phyloP scores from a whole-genome alignment of 2,113 vertebrate genomes.

The Oncorhynchus gorbuscha region DNA sequence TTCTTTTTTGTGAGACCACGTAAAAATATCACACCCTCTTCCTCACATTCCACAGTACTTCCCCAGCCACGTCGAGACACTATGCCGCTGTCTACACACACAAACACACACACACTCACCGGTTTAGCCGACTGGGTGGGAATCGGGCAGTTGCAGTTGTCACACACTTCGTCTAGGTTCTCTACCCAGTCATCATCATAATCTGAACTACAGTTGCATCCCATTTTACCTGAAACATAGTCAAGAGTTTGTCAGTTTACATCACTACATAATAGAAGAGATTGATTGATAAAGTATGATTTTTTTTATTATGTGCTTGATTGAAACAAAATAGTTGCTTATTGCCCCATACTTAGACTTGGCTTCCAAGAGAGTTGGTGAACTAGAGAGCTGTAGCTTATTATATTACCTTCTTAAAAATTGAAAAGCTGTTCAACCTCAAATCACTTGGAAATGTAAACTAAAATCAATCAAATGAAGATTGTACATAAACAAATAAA shows the following conservation, averaged over 20 bases:
- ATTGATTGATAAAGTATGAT: neutral
- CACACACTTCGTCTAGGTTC: conserved; percentile 89
- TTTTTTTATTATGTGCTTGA: too few relatives aligned
- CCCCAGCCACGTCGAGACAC: neutral
- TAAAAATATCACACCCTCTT: neutral
- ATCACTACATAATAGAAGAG: too few relatives aligned
- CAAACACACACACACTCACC: conserved; percentile 42
- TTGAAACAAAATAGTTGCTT: too few relatives aligned
- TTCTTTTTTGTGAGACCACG: neutral
- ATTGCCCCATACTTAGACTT: neutral
- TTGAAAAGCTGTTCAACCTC: neutral
- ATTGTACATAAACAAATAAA: neutral
- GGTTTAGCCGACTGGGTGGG: conserved; percentile 57
- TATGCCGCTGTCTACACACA: neutral
- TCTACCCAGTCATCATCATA: conserved; percentile 90
- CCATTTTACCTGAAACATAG: conserved; percentile 81
- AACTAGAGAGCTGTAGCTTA: neutral
- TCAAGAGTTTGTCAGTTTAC: neutral
- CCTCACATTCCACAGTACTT: neutral
- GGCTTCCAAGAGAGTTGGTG: conserved; percentile 35
- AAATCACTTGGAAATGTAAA: neutral
- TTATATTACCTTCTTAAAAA: neutral
- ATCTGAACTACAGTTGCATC: conserved; percentile 88
- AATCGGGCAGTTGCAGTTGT: conserved; percentile 88
- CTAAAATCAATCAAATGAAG: neutral